These are phyloP conservation scores for Lates japonicus DNA, from an alignment of 2,797 vertebrate genomes.

Conservation along the genomic window DNA sequence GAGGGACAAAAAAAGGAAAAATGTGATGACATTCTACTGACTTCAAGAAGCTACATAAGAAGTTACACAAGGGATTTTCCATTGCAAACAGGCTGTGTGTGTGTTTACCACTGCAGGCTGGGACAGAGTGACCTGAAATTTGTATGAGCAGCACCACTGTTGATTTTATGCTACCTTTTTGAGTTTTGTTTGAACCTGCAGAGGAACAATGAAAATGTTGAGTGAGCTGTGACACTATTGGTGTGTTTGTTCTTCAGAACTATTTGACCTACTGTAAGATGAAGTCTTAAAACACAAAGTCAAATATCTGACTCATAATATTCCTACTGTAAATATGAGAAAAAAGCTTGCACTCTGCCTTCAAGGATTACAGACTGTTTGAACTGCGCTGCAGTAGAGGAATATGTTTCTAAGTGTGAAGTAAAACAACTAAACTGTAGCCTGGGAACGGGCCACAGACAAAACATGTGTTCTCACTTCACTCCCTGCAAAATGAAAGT, in stretches of 20 bases:
- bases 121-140: background rate
- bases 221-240: background rate
- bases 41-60: background rate
- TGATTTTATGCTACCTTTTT: no score
- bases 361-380: slow-evolving; percentile 29
- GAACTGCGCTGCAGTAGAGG: background rate
- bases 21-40: background rate
- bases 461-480: slow-evolving; percentile 19
- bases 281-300: background rate
- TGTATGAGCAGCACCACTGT: no score
- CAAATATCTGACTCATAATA: slow-evolving; percentile 20
- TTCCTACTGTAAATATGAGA: background rate
- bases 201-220: background rate
- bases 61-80: background rate
- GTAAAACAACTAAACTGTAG: background rate
- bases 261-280: background rate
- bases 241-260: background rate
- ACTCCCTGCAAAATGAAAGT: background rate
- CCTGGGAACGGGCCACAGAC: slow-evolving; percentile 11
- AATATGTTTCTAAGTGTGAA: background rate
- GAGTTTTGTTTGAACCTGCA: slow-evolving; percentile 11
- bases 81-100: background rate
- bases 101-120: background rate
- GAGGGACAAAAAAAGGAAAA: background rate
- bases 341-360: background rate